Evolutionary conservation across 2,888 invertebrate species (phyloP).

Genomic region (Sesia bembeciformis): DNA sequence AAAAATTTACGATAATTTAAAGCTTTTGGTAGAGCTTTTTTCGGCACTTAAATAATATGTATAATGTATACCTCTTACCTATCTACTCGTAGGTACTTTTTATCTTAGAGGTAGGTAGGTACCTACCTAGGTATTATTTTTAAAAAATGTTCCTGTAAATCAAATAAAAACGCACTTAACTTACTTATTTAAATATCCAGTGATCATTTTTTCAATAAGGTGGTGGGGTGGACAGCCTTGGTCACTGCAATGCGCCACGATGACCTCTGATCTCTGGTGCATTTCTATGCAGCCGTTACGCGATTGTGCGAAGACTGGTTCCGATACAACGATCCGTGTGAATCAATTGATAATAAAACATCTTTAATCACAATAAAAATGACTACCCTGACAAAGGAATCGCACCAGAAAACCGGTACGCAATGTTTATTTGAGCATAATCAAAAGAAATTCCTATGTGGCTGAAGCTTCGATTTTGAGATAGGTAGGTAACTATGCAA

Average conservation of each 20-base stretch:
- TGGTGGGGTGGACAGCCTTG: background rate
- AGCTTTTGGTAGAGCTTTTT: no score
- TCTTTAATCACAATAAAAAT: conserved; percentile 8
- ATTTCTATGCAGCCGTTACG: conserved; percentile 32
- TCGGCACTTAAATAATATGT: no score
- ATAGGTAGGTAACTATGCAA: no score
- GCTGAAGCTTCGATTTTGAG: no score
- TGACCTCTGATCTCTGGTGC: conserved; percentile 51
- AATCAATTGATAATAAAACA: conserved; percentile 36
- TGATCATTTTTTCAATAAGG: background rate
- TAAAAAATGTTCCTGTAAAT: no score
- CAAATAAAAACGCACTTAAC: no score
- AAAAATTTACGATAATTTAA: background rate
- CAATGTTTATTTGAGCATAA: conserved; percentile 1
- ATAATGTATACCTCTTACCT: no score
- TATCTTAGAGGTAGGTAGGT: no score
- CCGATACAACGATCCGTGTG: conserved; percentile 28
- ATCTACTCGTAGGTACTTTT: no score
- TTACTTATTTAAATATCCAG: background rate
- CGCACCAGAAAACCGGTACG: conserved; percentile 22
- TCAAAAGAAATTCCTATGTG: no score
- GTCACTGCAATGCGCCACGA: conserved; percentile 9
- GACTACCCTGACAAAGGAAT: conserved; percentile 2
- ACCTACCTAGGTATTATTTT: no score
- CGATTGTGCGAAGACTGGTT: conserved; percentile 51